phyloP scores from a whole-genome alignment of 2,888 invertebrate species.

The Coenonympha arcania region DNA sequence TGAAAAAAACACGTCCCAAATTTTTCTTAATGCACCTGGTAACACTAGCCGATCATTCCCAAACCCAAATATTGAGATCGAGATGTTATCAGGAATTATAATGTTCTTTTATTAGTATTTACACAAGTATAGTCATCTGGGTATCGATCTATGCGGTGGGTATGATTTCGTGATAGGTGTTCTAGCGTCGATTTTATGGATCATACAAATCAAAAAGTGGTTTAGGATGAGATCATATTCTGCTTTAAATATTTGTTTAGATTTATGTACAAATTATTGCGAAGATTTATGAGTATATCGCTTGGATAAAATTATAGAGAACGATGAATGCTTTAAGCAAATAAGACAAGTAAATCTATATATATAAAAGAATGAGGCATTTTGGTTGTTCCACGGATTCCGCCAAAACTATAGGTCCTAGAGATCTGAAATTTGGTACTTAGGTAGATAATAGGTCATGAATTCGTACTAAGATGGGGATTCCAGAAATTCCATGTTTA shows the following conservation, averaged over 20 bases:
- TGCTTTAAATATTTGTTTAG: neutral
- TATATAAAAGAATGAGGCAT: too few species aligned
- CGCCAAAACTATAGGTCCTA: too few species aligned
- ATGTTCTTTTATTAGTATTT: conserved; percentile 69
- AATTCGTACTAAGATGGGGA: too few species aligned
- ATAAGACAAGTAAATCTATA: neutral
- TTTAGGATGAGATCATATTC: conserved; percentile 8
- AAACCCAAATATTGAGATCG: conserved; percentile 57
- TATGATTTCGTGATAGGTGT: conserved; percentile 15
- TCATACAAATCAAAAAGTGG: neutral
- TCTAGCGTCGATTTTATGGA: conserved; percentile 5
- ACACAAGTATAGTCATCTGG: conserved; percentile 46
- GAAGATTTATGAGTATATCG: neutral
- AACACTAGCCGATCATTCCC: conserved; percentile 16
- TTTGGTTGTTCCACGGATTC: too few species aligned
- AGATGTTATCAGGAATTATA: conserved; percentile 69
- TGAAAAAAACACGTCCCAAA: neutral
- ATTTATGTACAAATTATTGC: neutral
- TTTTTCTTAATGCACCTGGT: neutral
- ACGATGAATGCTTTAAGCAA: neutral
- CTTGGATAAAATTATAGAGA: neutral
- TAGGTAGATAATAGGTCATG: too few species aligned
- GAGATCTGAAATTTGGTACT: too few species aligned
- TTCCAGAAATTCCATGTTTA: too few species aligned
- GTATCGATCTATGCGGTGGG: conserved; percentile 31